A percentile compares a stretch with the other conserved stretches of the same genome.
phyloP scores from a whole-genome alignment of 2,888 invertebrate genomes.

The Ceratothoa steindachneri region DNA sequence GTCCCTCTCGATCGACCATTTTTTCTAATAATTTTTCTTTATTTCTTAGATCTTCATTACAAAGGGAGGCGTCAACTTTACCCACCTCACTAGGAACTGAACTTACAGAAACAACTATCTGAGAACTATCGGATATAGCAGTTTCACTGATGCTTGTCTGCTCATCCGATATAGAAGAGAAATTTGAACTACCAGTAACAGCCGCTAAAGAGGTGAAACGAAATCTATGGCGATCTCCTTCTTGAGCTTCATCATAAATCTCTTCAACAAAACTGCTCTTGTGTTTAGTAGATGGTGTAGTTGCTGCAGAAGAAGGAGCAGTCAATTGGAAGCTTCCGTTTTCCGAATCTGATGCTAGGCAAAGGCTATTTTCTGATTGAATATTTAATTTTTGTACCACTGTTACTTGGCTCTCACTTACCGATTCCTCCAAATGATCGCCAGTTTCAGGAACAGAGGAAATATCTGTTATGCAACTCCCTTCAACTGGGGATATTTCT shows the following conservation, averaged over 20 bases:
- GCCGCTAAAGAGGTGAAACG: neutral
- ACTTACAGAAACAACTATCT: conserved; percentile 24
- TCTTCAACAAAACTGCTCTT: conserved; percentile 60
- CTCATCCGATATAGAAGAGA: conserved; percentile 43
- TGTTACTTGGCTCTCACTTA: conserved; percentile 85
- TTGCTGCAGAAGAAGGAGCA: conserved; percentile 60
- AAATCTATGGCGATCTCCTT: conserved; percentile 1
- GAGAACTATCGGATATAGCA: conserved; percentile 33
- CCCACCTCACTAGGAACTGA: conserved; percentile 40
- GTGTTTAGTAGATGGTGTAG: conserved; percentile 74
- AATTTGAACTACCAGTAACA: conserved; percentile 16
- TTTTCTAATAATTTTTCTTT: conserved; percentile 41
- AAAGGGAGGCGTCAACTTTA: conserved; percentile 31
- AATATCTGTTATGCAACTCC: neutral
- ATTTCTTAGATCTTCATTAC: conserved; percentile 37
- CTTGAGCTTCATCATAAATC: conserved; percentile 35
- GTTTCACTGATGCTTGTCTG: conserved; percentile 36
- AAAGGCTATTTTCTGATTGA: conserved; percentile 49
- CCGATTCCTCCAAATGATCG: conserved; percentile 80
- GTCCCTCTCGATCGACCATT: conserved; percentile 38
- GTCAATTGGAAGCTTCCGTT: conserved; percentile 52
- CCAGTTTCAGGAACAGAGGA: conserved; percentile 62
- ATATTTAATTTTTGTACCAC: conserved; percentile 58
- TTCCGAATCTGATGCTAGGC: conserved; percentile 39
- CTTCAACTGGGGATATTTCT: conserved; percentile 17